Percentiles rank a stretch among this genome's conserved stretches.
phyloP scores from a whole-genome alignment of 2,797 vertebrate genomes.

The Muscicapa striata region DNA sequence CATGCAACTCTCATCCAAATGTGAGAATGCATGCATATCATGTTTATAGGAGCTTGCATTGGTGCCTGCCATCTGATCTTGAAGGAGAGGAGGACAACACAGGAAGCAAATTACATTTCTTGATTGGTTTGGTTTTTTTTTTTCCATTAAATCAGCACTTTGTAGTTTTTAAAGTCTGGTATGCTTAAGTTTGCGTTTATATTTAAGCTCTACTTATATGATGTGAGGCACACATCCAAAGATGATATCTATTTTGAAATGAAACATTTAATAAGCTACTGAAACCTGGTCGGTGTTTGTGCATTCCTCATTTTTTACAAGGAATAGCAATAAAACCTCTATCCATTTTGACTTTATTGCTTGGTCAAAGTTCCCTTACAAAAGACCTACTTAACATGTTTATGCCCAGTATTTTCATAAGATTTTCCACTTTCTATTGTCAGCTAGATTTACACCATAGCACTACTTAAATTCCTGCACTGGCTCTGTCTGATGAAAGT shows the following conservation, averaged over 20 bases:
- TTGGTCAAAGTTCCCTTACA: neutral
- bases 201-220: neutral
- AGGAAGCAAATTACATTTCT: neutral
- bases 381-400: neutral
- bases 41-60: neutral
- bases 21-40: rapidly evolving
- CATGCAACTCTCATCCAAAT: neutral
- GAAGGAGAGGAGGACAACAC: rapidly evolving
- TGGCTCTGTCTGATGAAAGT: neutral
- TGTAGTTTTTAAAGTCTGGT: neutral
- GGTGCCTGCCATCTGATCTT: neutral
- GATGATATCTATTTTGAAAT: neutral
- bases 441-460: neutral
- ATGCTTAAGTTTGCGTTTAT: neutral
- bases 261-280: neutral
- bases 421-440: neutral
- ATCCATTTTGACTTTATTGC: neutral
- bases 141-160: neutral
- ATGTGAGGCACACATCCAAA: neutral
- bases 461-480: neutral
- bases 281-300: neutral
- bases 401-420: neutral
- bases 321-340: neutral
- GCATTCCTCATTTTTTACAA: neutral
- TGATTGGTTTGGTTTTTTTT: neutral